Conservation (phyloP, 2,113 vertebrate genomes). For the Pavo muticus region DNA sequence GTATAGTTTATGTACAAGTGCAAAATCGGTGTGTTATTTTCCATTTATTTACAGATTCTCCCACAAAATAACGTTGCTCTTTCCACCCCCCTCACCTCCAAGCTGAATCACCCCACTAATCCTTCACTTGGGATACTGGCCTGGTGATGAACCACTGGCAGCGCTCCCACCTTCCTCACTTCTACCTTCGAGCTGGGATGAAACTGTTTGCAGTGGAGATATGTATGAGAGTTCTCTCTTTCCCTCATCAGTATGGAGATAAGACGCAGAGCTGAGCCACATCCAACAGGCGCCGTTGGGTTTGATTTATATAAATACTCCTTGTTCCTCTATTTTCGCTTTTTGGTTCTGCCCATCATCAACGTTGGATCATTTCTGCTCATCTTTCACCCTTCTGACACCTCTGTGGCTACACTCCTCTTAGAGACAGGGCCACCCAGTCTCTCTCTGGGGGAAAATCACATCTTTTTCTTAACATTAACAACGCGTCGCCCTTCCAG, state of each 20-base stretch:
- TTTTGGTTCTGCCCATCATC: not conserved
- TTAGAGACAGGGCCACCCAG: not conserved
- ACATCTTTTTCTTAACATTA: not conserved
- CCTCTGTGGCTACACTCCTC: not conserved
- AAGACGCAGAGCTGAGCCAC: not conserved
- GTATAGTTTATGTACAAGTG: conserved; percentile 71
- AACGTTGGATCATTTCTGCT: not conserved
- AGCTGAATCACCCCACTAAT: not conserved
- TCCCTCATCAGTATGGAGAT: not conserved
- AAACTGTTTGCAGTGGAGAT: conserved; percentile 27
- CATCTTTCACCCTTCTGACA: not conserved
- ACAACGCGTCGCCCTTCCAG: not conserved
- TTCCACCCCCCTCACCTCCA: not conserved
- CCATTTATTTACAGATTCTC: conserved; percentile 65
- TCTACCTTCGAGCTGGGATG: conserved; percentile 9
- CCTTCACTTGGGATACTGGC: not conserved
- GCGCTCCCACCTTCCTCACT: not conserved
- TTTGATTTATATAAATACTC: not conserved
- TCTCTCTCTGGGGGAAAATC: not conserved
- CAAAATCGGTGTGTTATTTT: conserved; percentile 41
- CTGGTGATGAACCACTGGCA: not conserved
- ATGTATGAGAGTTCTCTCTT: not conserved
- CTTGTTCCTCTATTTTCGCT: not conserved
- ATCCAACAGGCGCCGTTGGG: not conserved
- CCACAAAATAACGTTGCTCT: not conserved